A percentile compares a stretch with the other conserved stretches of the same genome.
Evolutionary conservation across 2,888 invertebrate genomes (phyloP).

Genomic region (Cinara cedri): DNA sequence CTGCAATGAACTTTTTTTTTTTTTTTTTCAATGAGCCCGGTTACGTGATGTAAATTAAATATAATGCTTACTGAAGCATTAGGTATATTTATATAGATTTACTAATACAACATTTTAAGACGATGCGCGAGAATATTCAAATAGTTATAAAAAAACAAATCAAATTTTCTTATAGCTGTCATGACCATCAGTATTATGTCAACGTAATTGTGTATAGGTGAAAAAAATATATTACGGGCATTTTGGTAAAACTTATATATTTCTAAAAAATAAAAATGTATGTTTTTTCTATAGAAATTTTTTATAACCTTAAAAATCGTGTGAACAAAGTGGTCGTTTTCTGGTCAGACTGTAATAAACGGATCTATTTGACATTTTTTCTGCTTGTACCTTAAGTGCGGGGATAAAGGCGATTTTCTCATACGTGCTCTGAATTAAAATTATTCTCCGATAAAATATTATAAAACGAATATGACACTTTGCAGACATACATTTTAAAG

Average conservation of each 20-base stretch:
- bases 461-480: neutral
- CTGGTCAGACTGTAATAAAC: conserved; percentile 10
- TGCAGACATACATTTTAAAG: conserved; percentile 10
- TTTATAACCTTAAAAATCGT: neutral
- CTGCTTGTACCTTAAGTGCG: neutral
- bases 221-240: neutral
- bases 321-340: conserved; percentile 1
- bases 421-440: conserved; percentile 35
- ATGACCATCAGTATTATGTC: too few relatives aligned
- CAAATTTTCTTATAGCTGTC: too few relatives aligned
- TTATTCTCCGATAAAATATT: neutral
- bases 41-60: conserved; percentile 16
- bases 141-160: neutral
- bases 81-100: neutral
- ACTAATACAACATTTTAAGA: neutral
- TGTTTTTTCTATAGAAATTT: too few relatives aligned
- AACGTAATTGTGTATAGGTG: neutral
- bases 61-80: neutral
- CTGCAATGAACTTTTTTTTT: neutral
- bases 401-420: conserved; percentile 27
- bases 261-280: neutral
- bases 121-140: neutral
- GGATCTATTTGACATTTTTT: conserved; percentile 14
- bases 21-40: neutral
- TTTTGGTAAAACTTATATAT: neutral